Percentiles rank a stretch among this genome's conserved stretches.
These are phyloP conservation scores for Encarsia formosa DNA, from an alignment of 2,888 invertebrate species.

Conservation along the genomic window DNA sequence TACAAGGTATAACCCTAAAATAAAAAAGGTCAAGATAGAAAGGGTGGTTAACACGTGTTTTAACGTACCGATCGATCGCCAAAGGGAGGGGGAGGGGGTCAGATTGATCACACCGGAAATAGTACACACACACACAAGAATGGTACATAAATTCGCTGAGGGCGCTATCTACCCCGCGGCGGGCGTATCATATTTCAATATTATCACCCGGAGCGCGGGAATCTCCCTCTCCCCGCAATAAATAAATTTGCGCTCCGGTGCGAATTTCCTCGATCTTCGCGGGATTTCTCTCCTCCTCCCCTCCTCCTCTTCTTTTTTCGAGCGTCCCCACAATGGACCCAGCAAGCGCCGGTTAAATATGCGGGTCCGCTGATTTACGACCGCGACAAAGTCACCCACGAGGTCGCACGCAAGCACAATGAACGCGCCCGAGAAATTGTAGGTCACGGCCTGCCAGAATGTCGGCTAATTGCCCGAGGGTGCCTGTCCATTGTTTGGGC, in stretches of 20 bases:
- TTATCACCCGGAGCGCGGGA: slow-evolving; percentile 1
- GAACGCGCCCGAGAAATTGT: no score
- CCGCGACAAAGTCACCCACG: background rate
- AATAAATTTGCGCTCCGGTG: background rate
- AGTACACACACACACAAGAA: background rate
- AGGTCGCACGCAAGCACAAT: background rate
- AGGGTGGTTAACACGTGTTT: slow-evolving; percentile 12
- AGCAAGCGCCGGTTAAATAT: no score
- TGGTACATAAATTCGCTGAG: slow-evolving; percentile 13
- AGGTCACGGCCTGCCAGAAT: background rate
- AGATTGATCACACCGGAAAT: slow-evolving; percentile 19
- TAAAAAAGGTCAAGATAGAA: no score
- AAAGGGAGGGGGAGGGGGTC: background rate
- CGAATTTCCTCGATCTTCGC: no score
- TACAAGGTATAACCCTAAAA: no score
- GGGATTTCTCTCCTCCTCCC: no score
- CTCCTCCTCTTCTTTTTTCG: no score
- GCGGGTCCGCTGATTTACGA: no score
- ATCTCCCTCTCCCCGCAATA: background rate
- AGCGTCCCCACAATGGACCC: no score
- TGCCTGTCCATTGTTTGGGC: background rate
- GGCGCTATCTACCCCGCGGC: slow-evolving; percentile 4
- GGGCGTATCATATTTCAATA: slow-evolving; percentile 21
- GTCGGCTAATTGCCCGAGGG: background rate
- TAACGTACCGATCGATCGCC: slow-evolving; percentile 5